A percentile compares a stretch with the other conserved stretches of the same genome.
Evolutionary conservation across 2,888 invertebrate species (phyloP).

Genomic region (Subacronicta megacephala): DNA sequence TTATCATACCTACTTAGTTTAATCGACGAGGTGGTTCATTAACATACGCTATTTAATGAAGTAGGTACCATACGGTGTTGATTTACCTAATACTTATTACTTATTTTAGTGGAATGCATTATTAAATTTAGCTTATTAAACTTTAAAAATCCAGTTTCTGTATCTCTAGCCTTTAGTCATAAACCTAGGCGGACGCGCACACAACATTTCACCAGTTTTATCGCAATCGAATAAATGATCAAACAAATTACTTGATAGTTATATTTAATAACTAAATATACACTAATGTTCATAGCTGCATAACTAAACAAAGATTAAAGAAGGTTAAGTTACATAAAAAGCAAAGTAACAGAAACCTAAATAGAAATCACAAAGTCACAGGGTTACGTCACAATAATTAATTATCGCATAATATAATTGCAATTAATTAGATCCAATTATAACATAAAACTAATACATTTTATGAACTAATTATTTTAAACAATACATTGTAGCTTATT

Average conservation of each 20-base stretch:
- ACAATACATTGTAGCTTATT: constrained; percentile 60
- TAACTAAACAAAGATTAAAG: too few relatives aligned
- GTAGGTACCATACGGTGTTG: not conserved
- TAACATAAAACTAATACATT: constrained; percentile 50
- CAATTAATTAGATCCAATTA: constrained; percentile 52
- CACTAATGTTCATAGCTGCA: too few relatives aligned
- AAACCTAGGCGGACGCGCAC: too few relatives aligned
- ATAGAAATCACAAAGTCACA: constrained; percentile 34
- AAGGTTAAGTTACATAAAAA: not conserved
- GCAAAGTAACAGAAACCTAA: not conserved
- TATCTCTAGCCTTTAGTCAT: too few relatives aligned
- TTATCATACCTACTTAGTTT: constrained; percentile 54
- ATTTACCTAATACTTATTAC: constrained; percentile 2
- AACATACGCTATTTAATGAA: not conserved
- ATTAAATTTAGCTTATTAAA: not conserved
- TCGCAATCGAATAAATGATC: too few relatives aligned
- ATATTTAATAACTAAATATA: too few relatives aligned
- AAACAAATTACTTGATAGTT: too few relatives aligned
- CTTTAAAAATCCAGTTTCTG: constrained; percentile 1
- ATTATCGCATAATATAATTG: constrained; percentile 33
- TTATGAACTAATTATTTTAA: constrained; percentile 47
- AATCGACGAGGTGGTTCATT: constrained; percentile 35
- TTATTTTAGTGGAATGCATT: constrained; percentile 3
- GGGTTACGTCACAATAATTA: constrained; percentile 53
- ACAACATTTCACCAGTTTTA: too few relatives aligned